These are phyloP conservation scores for Drosophila albomicans DNA, from an alignment of 1,140 invertebrate genomes.

Conservation along the genomic window DNA sequence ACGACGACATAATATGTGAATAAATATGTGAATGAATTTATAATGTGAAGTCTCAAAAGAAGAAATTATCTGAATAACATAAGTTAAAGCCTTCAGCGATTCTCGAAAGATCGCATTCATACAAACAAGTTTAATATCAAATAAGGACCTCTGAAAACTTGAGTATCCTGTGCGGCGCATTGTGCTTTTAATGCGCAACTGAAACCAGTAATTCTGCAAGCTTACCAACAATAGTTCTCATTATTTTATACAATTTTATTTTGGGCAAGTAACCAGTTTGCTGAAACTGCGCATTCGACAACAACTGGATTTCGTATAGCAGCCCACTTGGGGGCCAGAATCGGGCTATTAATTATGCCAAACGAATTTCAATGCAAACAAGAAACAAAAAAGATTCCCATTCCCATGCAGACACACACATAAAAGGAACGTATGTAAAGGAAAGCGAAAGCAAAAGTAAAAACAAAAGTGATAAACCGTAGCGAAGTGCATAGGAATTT, in stretches of 20 bases:
- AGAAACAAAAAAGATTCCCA: slow-evolving; percentile 23
- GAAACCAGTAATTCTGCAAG: slow-evolving; percentile 10
- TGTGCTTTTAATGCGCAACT: slow-evolving; percentile 16
- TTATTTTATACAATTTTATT: background rate
- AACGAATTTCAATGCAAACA: slow-evolving; percentile 30
- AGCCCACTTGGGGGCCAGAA: slow-evolving; percentile 6
- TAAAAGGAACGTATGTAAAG: background rate
- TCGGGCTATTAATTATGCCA: slow-evolving; percentile 24
- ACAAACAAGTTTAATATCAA: slow-evolving; percentile 1
- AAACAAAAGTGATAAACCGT: slow-evolving; percentile 76
- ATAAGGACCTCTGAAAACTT: slow-evolving; percentile 1
- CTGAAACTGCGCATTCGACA: slow-evolving; percentile 10
- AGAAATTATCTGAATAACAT: no score
- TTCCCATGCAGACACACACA: slow-evolving; percentile 50
- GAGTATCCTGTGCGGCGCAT: slow-evolving; percentile 8
- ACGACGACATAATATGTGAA: no score
- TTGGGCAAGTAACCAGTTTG: slow-evolving; percentile 19
- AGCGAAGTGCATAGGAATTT: slow-evolving; percentile 53
- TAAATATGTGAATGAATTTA: no score
- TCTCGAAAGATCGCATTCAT: no score
- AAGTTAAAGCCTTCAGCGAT: no score
- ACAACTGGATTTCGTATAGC: background rate
- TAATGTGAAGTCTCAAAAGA: no score
- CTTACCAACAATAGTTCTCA: background rate
- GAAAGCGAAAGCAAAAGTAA: slow-evolving; percentile 74